Evolutionary conservation across 1,140 invertebrate species (phyloP).

Genomic region (Zaprionus inermis): DNA sequence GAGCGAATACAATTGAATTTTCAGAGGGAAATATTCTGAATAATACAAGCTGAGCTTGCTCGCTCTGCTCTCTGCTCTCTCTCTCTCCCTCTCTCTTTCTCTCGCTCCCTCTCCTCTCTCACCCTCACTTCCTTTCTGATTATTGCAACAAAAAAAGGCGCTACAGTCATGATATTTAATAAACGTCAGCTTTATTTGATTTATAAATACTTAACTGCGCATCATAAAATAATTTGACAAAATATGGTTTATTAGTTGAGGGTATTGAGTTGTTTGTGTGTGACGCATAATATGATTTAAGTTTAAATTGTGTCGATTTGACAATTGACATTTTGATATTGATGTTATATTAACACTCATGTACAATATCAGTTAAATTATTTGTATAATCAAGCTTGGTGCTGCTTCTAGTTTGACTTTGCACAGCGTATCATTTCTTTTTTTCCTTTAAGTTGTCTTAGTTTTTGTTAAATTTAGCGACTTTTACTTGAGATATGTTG

Average conservation of each 20-base stretch:
- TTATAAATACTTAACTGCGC: slow-evolving; percentile 16
- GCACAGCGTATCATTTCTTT: too few species aligned
- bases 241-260: slow-evolving; percentile 4
- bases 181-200: slow-evolving; percentile 28
- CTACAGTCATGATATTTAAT: slow-evolving; percentile 18
- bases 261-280: background rate
- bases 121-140: too few species aligned
- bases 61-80: background rate
- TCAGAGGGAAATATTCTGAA: slow-evolving; percentile 32
- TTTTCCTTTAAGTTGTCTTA: background rate
- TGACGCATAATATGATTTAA: background rate
- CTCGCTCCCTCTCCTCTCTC: too few species aligned
- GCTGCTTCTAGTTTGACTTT: background rate
- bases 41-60: slow-evolving; percentile 20
- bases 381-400: background rate
- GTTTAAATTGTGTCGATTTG: background rate
- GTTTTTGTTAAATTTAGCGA: background rate
- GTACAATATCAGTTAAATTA: background rate
- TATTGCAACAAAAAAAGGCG: background rate
- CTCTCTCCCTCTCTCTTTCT: background rate
- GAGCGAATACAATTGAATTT: slow-evolving; percentile 43
- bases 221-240: slow-evolving; percentile 6
- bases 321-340: background rate
- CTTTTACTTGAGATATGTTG: too few species aligned
- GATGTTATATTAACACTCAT: background rate